Evolutionary conservation across 2,888 invertebrate species (phyloP), one percentile per base, ranked within the genome.

Genomic region (Acleris cristana): DNA sequence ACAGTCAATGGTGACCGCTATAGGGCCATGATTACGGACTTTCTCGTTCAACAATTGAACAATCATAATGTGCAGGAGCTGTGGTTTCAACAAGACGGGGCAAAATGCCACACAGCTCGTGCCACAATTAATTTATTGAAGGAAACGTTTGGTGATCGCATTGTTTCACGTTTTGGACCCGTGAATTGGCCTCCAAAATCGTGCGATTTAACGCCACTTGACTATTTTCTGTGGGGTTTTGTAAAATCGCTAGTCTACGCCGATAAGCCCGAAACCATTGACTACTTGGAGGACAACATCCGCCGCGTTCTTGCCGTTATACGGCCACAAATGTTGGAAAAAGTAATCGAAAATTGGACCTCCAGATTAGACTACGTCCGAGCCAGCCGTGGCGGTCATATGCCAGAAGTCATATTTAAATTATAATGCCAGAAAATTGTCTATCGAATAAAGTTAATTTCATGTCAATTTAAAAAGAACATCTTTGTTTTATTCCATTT

Each of bases 321-420:
- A 23, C 23, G 23, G 23, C 23, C 23, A 23, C 23, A 23, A 23
- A 23, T 23, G 23, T 23, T 23, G 23, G 23, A 23, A 23, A 23
- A 23, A 23, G 23, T 23, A 23, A 23, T 23, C 23, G 23, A 23
- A 23, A 23, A 23, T 4, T 23, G 4, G 23, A 23, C 23, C 23
- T 23, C 23, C 23, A 23, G 23, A 2, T 23, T 23, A 23, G 23
- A 23, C 59, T 72, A 69, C 67, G 18, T 72, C 69, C 72, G 66
- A 69, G 69, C 64, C 72, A 71, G 73, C 70, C 73, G 66, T 69
- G 72, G 72, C 65, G 69, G 71, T 70, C 71, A 71, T 73, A 73
- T 71, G 72, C 71, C 23, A 23, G 23, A 23, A 23, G 23, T 23
- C 23, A 23, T 23, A 23, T 23, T 23, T 23, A 23, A 23, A 71